Evolutionary conservation across 1,140 invertebrate genomes (phyloP), one percentile per base, ranked within the genome.

Genomic region (Drosophila kurseongensis): DNA sequence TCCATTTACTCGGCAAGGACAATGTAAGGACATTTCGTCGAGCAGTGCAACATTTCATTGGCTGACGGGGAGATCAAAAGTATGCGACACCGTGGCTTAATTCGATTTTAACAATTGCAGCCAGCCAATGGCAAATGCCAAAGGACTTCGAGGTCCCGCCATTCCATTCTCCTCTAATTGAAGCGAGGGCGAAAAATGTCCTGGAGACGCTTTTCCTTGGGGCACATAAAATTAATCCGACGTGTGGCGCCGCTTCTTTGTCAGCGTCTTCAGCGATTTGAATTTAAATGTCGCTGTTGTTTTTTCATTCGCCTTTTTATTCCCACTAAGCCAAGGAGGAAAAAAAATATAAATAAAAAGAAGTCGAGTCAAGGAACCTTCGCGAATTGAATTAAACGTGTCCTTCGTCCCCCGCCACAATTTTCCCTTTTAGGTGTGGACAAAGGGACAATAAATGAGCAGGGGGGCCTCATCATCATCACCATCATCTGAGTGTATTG

Each of bases 31-130:
- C 83, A 89, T 84, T 65, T 71, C 71, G 61, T 54, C 68, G 75
- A 67, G 57, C 54, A 57, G 59, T 86, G 83, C 84, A 88, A 88
- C 84, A 89, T 89, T 80, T 89, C 84, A 89, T 89, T 89, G 84
- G 84, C 77, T 89, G 78, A 71, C 83, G 73, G 76, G 84, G 76
- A 89, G 84, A 89, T 89, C 84, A 89, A 89, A 89, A 89, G 84
- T 89, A 89, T 89, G 84, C 84, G 84, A 89, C 84, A 89, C 84
- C 84, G 84, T 89, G 84, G 84, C 84, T 89, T 89, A 89, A 89
- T 89, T 89, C 77, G 84, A 89, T 89, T 89, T 89, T 89, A 89
- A 89, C 84, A 80, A 84, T 89, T 89, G 84, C 84, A 79, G 71
- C 61, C 84, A 89, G 80, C 83, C 83, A 88, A 88, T 88, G 83